phyloP scores from a whole-genome alignment of 2,113 vertebrate species.

The Willisornis vidua region DNA sequence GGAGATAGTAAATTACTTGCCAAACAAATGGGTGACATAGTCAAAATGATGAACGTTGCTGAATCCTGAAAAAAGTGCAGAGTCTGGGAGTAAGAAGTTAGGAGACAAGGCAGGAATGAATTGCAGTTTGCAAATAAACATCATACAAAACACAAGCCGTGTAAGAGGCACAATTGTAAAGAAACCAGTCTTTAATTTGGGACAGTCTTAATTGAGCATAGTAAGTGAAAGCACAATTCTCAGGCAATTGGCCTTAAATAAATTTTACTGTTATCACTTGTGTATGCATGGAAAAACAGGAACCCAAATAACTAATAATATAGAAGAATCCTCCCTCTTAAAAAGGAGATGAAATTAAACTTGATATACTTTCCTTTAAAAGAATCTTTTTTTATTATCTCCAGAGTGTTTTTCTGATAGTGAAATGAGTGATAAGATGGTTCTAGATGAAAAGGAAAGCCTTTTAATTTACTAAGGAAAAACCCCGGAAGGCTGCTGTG shows the following conservation, averaged over 20 bases:
- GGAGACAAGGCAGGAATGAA: background rate
- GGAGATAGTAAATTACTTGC: constrained; percentile 52
- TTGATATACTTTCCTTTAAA: constrained; percentile 38
- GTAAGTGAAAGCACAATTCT: background rate
- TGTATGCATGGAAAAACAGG: background rate
- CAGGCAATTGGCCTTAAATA: background rate
- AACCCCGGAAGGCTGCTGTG: constrained; percentile 50
- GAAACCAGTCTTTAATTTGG: background rate
- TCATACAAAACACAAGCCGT: background rate
- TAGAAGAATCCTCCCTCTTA: background rate
- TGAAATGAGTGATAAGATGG: constrained; percentile 60
- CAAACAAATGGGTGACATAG: constrained; percentile 57
- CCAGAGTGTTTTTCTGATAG: constrained; percentile 49
- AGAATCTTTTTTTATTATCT: constrained; percentile 47
- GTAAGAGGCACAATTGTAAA: background rate
- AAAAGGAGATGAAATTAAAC: constrained; percentile 35
- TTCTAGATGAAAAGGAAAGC: constrained; percentile 57
- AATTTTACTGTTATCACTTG: background rate
- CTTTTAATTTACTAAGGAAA: constrained; percentile 59
- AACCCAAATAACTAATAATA: background rate
- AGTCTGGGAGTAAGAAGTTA: background rate
- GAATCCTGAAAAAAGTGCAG: background rate
- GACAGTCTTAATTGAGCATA: background rate
- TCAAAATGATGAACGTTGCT: constrained; percentile 42
- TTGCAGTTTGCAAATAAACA: background rate